phyloP scores from a whole-genome alignment of 2,113 vertebrate species.

The Saguinus imperator region DNA sequence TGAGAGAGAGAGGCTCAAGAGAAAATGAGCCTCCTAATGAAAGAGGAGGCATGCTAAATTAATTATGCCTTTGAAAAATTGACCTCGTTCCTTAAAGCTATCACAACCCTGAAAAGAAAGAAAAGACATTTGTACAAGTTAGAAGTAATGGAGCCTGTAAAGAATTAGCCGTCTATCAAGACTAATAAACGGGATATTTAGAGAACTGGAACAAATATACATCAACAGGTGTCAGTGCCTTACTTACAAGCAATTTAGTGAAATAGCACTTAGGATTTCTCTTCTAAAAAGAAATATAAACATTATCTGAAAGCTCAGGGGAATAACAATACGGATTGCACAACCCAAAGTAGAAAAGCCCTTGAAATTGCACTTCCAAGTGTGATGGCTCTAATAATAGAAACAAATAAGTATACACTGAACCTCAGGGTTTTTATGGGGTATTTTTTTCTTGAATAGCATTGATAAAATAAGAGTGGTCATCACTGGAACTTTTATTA shows the following conservation, averaged over 20 bases:
- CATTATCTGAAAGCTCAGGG: conserved; percentile 1
- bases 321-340: not conserved
- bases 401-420: not conserved
- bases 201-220: conserved; percentile 36
- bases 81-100: conserved; percentile 56
- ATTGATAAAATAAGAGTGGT: not conserved
- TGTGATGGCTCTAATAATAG: not conserved
- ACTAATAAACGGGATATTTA: conserved; percentile 23
- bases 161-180: conserved; percentile 47
- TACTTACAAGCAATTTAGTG: not conserved
- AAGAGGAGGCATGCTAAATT: conserved; percentile 48
- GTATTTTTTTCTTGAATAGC: not conserved
- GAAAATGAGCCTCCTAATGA: conserved; percentile 58
- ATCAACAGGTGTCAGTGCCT: not conserved
- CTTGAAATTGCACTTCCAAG: not conserved
- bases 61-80: conserved; percentile 56
- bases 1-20: not conserved
- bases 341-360: not conserved
- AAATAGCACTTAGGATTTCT: conserved; percentile 22
- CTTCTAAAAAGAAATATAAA: not conserved
- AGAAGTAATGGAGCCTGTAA: conserved; percentile 43
- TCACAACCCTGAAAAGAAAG: conserved; percentile 2
- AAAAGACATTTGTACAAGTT: conserved; percentile 16
- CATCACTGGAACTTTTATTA: not conserved
- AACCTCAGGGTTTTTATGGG: not conserved